Conservation (phyloP, 2,797 vertebrate genomes). For the Enteromius anoplus region DNA sequence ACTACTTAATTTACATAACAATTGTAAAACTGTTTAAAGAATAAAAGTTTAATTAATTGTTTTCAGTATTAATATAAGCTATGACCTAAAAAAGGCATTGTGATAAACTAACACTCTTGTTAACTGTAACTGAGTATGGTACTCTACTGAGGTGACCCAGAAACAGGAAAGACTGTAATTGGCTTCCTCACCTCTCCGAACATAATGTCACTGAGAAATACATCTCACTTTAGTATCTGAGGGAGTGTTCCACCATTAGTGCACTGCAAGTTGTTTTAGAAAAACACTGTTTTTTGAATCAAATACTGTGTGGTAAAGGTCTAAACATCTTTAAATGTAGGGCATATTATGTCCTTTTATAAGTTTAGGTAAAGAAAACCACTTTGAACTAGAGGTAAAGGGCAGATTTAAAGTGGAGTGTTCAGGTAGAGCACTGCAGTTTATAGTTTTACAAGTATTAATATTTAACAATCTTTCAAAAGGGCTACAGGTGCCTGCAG, state of each 20-base stretch:
- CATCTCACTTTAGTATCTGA: neutral
- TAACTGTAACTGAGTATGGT: neutral
- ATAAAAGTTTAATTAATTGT: neutral
- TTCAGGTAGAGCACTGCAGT: neutral
- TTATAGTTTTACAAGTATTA: neutral
- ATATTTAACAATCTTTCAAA: neutral
- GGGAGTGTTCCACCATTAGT: neutral
- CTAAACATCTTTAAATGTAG: neutral
- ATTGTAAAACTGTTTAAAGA: neutral
- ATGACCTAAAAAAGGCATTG: neutral
- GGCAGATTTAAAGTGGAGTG: neutral
- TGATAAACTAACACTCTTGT: neutral
- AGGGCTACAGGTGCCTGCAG: neutral
- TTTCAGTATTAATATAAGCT: neutral
- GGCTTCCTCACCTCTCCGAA: neutral
- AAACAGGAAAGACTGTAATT: neutral
- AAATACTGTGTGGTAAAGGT: neutral
- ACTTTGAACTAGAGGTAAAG: neutral
- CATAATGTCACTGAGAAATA: neutral
- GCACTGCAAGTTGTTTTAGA: neutral
- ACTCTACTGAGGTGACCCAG: neutral
- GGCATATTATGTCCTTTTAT: neutral
- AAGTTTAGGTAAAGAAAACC: neutral
- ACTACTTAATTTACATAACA: neutral
- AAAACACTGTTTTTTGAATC: neutral